phyloP scores from a whole-genome alignment of 1,140 invertebrate genomes.

The Euwallacea fornicatus region DNA sequence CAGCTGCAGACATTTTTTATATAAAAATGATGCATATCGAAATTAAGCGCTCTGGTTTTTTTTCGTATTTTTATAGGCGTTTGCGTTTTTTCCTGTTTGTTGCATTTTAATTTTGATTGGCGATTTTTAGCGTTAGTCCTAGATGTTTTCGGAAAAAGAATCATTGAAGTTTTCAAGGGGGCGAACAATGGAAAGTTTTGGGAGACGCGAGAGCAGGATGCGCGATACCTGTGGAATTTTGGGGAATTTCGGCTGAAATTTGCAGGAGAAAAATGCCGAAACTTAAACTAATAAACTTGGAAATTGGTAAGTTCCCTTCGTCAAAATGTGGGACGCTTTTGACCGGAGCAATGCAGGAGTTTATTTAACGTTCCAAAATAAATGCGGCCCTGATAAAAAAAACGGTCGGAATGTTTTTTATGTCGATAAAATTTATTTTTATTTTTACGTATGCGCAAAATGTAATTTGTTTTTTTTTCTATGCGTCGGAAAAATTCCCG shows the following conservation, averaged over 20 bases:
- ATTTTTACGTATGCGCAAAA: conserved; percentile 30
- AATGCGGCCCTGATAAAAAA: too few relatives aligned
- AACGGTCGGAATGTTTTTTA: conserved; percentile 22
- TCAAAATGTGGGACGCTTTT: too few relatives aligned
- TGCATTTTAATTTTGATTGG: conserved; percentile 11
- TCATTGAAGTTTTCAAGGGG: not conserved
- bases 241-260: too few relatives aligned
- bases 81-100: conserved; percentile 5
- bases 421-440: conserved; percentile 34
- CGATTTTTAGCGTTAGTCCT: conserved; percentile 13
- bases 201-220: too few relatives aligned
- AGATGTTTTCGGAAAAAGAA: not conserved
- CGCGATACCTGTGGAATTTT: too few relatives aligned
- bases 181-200: too few relatives aligned
- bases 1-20: conserved; percentile 42
- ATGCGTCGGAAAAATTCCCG: conserved; percentile 20
- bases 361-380: too few relatives aligned
- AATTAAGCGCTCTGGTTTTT: conserved; percentile 32
- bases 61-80: conserved; percentile 4
- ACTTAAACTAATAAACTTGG: too few relatives aligned
- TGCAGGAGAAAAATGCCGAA: too few relatives aligned
- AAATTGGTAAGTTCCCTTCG: too few relatives aligned
- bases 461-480: conserved; percentile 26
- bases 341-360: too few relatives aligned
- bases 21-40: conserved; percentile 45